Evolutionary conservation across 2,888 invertebrate species (phyloP).

Genomic region (Choristoneura rosaceana): DNA sequence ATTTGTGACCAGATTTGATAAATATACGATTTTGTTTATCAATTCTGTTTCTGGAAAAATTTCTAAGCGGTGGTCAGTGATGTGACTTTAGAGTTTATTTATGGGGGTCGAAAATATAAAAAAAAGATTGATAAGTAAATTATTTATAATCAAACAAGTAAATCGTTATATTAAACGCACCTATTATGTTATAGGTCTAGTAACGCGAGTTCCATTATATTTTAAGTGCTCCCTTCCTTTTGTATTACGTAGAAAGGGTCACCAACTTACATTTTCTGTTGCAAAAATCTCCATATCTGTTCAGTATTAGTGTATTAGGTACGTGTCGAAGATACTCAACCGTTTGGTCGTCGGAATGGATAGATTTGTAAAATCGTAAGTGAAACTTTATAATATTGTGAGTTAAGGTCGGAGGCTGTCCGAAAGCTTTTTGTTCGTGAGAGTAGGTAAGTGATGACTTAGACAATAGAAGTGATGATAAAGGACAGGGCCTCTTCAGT

Average conservation of each 20-base stretch:
- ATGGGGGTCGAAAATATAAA: no score
- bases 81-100: no score
- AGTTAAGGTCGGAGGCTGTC: background rate
- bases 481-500: background rate
- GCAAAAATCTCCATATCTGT: background rate
- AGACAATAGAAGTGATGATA: background rate
- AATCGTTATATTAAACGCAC: no score
- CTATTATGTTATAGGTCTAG: background rate
- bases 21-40: no score
- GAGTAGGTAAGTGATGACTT: background rate
- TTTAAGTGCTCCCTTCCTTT: background rate
- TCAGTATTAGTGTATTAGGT: background rate
- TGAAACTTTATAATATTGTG: background rate
- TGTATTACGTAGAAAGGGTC: background rate
- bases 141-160: no score
- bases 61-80: no score
- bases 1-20: no score
- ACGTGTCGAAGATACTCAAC: background rate
- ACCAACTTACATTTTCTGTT: background rate
- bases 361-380: background rate
- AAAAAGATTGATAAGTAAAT: no score
- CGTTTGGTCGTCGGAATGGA: no score
- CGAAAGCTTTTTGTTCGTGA: background rate
- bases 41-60: no score
- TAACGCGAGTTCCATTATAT: background rate